Evolutionary conservation across 1,140 invertebrate genomes (phyloP).

Genomic region (Drosophila pachea): DNA sequence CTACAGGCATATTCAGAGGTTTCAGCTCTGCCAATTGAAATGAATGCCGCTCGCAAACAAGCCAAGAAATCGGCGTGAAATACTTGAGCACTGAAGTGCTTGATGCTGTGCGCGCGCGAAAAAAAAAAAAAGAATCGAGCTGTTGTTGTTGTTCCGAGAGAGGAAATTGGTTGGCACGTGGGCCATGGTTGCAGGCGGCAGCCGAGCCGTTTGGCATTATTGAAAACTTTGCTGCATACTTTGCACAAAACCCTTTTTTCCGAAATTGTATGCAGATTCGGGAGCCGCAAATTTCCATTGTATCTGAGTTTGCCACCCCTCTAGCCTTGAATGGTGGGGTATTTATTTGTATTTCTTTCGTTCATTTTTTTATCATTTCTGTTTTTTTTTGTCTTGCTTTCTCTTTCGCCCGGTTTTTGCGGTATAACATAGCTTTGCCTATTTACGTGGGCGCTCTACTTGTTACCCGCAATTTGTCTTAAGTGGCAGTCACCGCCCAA

Average conservation of each 20-base stretch:
- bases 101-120: conserved; percentile 6
- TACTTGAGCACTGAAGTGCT: conserved; percentile 60
- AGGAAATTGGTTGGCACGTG: neutral
- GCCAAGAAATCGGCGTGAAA: conserved; percentile 68
- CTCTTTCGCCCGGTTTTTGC: neutral
- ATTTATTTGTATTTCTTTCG: conserved; percentile 55
- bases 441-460: conserved; percentile 53
- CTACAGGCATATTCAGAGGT: neutral
- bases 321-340: conserved; percentile 36
- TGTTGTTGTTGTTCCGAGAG: conserved; percentile 6
- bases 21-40: conserved; percentile 32
- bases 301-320: conserved; percentile 30
- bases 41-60: conserved; percentile 36
- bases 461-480: conserved; percentile 77
- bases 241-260: conserved; percentile 41
- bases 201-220: conserved; percentile 19
- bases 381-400: conserved; percentile 17
- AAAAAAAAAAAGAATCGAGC: conserved; percentile 7
- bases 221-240: conserved; percentile 54
- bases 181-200: neutral
- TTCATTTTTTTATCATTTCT: conserved; percentile 25
- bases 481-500: conserved; percentile 63
- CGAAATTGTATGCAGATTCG: conserved; percentile 54
- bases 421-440: conserved; percentile 35
- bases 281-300: conserved; percentile 63